A percentile compares a stretch with the other conserved stretches of the same genome.
Evolutionary conservation across 2,113 vertebrate genomes (phyloP).

Genomic region (Periophthalmodon schlosseri): DNA sequence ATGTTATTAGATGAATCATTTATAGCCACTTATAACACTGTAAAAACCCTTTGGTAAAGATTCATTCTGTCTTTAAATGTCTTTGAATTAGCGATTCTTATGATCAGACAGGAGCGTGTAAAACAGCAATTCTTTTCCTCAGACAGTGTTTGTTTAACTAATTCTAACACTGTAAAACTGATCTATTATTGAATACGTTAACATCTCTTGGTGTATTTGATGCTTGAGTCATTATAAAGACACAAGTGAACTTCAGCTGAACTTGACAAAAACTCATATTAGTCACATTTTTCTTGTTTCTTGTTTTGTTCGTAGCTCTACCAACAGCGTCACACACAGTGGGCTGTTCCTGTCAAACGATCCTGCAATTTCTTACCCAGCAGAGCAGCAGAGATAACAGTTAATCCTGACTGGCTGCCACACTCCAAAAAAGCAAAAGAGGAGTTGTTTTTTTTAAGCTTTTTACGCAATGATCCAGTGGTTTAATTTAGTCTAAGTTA

Average conservation of each 20-base stretch:
- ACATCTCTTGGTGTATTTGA: background rate
- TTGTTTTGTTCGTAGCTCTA: background rate
- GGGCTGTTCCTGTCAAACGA: background rate
- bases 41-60: background rate
- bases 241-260: background rate
- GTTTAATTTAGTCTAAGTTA: slow-evolving; percentile 19
- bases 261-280: background rate
- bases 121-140: too few relatives aligned
- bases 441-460: slow-evolving; percentile 39
- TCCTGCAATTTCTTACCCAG: slow-evolving; percentile 34
- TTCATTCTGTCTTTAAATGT: background rate
- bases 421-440: slow-evolving; percentile 47
- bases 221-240: background rate
- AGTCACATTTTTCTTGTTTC: background rate
- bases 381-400: slow-evolving; percentile 54
- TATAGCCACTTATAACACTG: background rate
- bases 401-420: slow-evolving; percentile 56
- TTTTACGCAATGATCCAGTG: slow-evolving; percentile 19
- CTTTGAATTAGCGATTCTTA: background rate
- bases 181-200: background rate
- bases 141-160: background rate
- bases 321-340: background rate
- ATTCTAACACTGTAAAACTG: background rate
- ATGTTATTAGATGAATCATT: background rate
- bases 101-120: too few relatives aligned